Evolutionary conservation across 2,888 invertebrate species (phyloP), one percentile per base, ranked within the genome.

Genomic region (Agonopterix alstromeriana): DNA sequence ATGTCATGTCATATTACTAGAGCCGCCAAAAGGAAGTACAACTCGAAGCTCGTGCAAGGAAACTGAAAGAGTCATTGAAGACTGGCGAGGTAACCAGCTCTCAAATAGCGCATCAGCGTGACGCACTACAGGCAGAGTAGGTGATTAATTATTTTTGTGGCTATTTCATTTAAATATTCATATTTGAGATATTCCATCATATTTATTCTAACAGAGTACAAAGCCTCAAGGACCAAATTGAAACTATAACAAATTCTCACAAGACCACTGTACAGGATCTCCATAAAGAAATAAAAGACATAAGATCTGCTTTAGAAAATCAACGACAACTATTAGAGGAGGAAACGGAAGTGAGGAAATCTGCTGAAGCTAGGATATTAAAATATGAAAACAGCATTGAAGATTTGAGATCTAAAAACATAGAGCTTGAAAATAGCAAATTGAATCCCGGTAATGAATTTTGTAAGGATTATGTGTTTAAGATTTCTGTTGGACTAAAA

Each of bases 21-120:
- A 85, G 79, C 57, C 85, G 86, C 36, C 87, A 84, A 69, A 75
- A 64, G 56, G 88, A 88, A 70, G 72, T 77, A 3, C 83, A 82
- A 42, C 54, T 87, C 47, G 88, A 88, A 70, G 79, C 84, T 38
- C 76, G 82, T 11, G 87, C 87, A 35, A 72, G 87, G 50, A 88
- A 87, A 61, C 62, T 86, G 52, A 85, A 78, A 59, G 88, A 88
- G 59, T 77, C 80, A 14, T 57, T 87, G 45, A 87, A 84, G 61
- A 84, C 83, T 45, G 85, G 85, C 8, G 87, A 88, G 73, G 64
- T 86, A 45, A 58, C 82, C 1, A 83, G 70, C 50, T 71, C 57
- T 47, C 82, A 86, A 41, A 62, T 87, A 53, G 55, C 65, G 3
- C 84, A 84, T 57, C 81, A 87, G 51, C 77, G 86, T 3, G 82